Evolutionary conservation across 2,888 invertebrate genomes (phyloP), one percentile per base, ranked within the genome.

Genomic region (Argyresthia albistria): DNA sequence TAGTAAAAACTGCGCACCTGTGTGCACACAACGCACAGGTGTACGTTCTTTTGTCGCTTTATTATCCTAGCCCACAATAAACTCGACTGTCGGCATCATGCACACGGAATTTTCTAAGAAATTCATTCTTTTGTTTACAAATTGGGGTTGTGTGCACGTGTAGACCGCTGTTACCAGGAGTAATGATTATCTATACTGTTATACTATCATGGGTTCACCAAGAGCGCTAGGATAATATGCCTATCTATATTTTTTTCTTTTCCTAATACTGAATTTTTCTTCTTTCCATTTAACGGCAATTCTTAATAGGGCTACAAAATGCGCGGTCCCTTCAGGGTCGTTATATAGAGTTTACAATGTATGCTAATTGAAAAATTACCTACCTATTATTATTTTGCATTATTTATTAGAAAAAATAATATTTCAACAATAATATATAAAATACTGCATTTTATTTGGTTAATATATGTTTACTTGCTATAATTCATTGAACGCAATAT

Each of bases 121-220:
- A 46, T 52, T 52, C 46, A 12, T 46, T 49, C 53, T 51, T 55
- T 55, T 48, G 35, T 53, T 46, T 55, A 55, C 53, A 53, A 55
- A 55, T 53, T 50, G 55, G 51, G 55, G 51, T 52, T 53, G 51
- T 51, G 50, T 53, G 53, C 51, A 53, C 55, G 55, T 46, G 46
- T 46, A 46, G 16, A 46, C 46, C 25, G 15, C 10, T 46, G 16
- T 46, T 46, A 46, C 46, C 46, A 46, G 15, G 46, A 46, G 16
- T 46, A 15, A 46, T 46, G 25, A 46, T 43, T 43, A 12, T 43
- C 43, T 43, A 43, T 43, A 43, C 43, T n/a, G 12, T 43, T 43
- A 43, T 43, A n/a, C 11, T 12, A 43, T 43, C 8, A n/a, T 43
- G 11, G 12, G 43, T 43, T 43, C 8, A n/a, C 12, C 43, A 43